Evolutionary conservation across 2,888 invertebrate genomes (phyloP).

Genomic region (Physocephala rufipes): DNA sequence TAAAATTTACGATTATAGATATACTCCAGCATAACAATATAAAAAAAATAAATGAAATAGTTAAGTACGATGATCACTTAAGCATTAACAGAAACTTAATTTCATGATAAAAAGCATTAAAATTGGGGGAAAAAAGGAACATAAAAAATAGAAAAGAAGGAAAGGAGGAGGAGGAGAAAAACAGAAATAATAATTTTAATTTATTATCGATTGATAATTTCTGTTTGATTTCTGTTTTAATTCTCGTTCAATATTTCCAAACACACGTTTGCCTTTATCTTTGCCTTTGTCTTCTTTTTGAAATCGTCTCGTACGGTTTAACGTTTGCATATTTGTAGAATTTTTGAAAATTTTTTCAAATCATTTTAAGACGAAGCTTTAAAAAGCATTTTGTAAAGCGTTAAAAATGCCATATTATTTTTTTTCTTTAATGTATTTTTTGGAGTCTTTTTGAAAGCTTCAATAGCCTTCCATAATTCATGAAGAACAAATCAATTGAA

Average conservation of each 20-base stretch:
- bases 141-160: no score
- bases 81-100: conserved; percentile 33
- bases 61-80: conserved; percentile 38
- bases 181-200: conserved; percentile 21
- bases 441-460: conserved; percentile 6
- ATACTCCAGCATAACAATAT: conserved; percentile 44
- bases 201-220: neutral
- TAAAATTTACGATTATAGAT: conserved; percentile 41
- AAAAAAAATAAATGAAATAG: conserved; percentile 41
- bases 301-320: no score
- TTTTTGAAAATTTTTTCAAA: no score
- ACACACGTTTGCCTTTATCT: neutral
- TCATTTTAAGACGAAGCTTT: neutral
- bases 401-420: conserved; percentile 22
- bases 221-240: neutral
- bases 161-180: no score
- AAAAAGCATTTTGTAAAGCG: conserved; percentile 17
- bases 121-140: conserved; percentile 34
- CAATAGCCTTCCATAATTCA: no score
- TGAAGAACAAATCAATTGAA: no score
- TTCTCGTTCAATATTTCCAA: neutral
- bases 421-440: conserved; percentile 25
- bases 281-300: no score
- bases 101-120: conserved; percentile 35
- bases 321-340: no score